Conservation (phyloP, 2,797 vertebrate genomes). For the Gymnocypris eckloni region DNA sequence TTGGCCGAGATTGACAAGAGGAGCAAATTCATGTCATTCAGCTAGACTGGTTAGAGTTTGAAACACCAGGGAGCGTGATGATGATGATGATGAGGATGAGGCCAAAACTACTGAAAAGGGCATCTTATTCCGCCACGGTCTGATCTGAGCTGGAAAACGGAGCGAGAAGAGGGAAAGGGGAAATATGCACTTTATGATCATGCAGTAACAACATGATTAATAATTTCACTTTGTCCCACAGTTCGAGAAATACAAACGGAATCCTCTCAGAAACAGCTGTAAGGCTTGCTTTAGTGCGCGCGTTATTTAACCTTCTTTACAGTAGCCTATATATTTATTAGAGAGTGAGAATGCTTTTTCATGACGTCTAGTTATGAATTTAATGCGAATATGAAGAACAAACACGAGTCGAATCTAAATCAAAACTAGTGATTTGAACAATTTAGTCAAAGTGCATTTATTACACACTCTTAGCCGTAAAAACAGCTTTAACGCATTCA, state of each 20-base stretch:
- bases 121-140: too few relatives aligned
- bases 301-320: slow-evolving; percentile 4
- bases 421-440: not conserved
- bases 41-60: slow-evolving; percentile 83
- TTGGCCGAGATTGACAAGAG: slow-evolving; percentile 91
- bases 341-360: not conserved
- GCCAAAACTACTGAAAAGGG: slow-evolving; percentile 74
- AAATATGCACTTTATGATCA: slow-evolving; percentile 15
- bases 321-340: not conserved
- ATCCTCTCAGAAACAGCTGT: not conserved
- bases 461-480: not conserved
- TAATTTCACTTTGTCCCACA: slow-evolving; percentile 7
- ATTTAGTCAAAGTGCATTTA: not conserved
- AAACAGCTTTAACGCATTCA: not conserved
- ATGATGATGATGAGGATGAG: slow-evolving; percentile 69
- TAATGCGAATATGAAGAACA: not conserved
- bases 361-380: not conserved
- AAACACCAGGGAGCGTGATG: slow-evolving; percentile 78
- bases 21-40: slow-evolving; percentile 97
- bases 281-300: not conserved
- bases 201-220: slow-evolving; percentile 24
- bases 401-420: not conserved
- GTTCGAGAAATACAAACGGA: not conserved
- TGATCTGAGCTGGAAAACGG: slow-evolving; percentile 55
- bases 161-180: slow-evolving; percentile 46